Percentiles rank a stretch among this genome's conserved stretches.
Conservation (phyloP, 1,140 invertebrate species). For the Zophobas atratus region DNA sequence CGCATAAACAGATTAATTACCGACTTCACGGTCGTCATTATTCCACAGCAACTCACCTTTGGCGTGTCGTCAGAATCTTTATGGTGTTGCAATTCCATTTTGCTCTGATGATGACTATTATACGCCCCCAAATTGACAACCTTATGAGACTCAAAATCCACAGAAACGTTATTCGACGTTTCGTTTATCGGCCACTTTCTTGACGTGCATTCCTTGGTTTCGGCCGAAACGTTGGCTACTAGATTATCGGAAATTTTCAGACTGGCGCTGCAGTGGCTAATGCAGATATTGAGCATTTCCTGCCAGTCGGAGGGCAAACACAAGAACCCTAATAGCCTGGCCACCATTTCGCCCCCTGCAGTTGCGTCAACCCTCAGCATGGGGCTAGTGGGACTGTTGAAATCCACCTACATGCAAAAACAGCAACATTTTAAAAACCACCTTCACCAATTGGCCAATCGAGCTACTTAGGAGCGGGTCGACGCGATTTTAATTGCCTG, state of each 20-base stretch:
- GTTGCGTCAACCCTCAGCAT: constrained; percentile 77
- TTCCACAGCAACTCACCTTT: constrained; percentile 71
- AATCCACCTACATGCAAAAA: constrained; percentile 73
- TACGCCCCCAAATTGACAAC: constrained; percentile 70
- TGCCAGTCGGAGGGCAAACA: constrained; percentile 82
- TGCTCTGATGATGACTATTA: constrained; percentile 77
- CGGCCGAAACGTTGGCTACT: constrained; percentile 78
- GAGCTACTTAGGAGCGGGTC: neutral
- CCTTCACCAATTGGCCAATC: neutral
- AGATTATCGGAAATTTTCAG: constrained; percentile 71
- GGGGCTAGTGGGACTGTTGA: constrained; percentile 76
- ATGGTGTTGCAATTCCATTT: constrained; percentile 85
- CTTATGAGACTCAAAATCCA: constrained; percentile 82
- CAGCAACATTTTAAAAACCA: neutral
- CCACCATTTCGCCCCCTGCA: constrained; percentile 80
- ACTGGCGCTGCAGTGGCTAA: constrained; percentile 78
- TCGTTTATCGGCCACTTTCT: constrained; percentile 74
- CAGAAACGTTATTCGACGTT: constrained; percentile 73
- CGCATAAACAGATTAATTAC: constrained; percentile 40
- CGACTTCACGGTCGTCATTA: constrained; percentile 35
- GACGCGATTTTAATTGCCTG: neutral
- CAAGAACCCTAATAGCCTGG: constrained; percentile 84
- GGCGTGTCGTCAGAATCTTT: constrained; percentile 80
- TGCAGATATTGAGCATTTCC: constrained; percentile 81
- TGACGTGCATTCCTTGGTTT: constrained; percentile 76